phyloP scores from a whole-genome alignment of 2,797 vertebrate genomes.

The Rhinichthys osculus region DNA sequence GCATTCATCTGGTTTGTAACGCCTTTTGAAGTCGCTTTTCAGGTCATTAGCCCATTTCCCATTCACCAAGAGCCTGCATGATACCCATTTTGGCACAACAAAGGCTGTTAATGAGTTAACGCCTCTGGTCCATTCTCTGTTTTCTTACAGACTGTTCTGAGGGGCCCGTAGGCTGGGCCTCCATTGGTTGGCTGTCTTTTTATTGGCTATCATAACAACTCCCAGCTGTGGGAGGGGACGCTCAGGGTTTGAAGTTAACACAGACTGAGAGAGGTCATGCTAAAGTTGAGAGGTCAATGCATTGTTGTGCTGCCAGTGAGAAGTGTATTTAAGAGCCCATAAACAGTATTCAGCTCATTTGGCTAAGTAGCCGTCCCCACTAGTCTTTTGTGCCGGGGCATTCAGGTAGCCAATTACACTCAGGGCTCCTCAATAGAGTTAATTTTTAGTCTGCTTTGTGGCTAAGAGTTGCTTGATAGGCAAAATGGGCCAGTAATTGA shows the following conservation, averaged over 20 bases:
- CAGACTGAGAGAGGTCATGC: constrained; percentile 75
- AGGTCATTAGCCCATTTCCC: constrained; percentile 71
- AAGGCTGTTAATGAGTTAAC: constrained; percentile 69
- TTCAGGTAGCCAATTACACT: constrained; percentile 78
- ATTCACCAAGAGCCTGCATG: constrained; percentile 65
- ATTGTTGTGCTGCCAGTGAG: constrained; percentile 78
- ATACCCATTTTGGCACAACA: constrained; percentile 69
- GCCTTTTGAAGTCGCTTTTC: constrained; percentile 70
- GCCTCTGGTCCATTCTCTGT: constrained; percentile 67
- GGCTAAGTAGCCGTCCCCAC: constrained; percentile 75
- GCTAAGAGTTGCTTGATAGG: constrained; percentile 86
- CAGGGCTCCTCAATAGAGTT: constrained; percentile 82
- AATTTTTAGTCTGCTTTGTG: constrained; percentile 83
- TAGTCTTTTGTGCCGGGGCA: constrained; percentile 79
- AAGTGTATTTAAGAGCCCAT: constrained; percentile 79
- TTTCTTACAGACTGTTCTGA: constrained; percentile 61
- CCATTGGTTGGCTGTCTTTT: constrained; percentile 72
- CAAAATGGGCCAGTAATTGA: constrained; percentile 83
- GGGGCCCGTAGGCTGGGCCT: constrained; percentile 55
- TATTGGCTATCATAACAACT: constrained; percentile 78
- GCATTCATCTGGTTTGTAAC: constrained; percentile 74
- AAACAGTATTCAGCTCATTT: constrained; percentile 81
- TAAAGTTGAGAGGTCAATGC: constrained; percentile 83
- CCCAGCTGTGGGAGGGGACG: constrained; percentile 85
- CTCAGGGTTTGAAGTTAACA: constrained; percentile 75